phyloP scores from a whole-genome alignment of 2,888 invertebrate species.

The Sarcophaga carnaria region DNA sequence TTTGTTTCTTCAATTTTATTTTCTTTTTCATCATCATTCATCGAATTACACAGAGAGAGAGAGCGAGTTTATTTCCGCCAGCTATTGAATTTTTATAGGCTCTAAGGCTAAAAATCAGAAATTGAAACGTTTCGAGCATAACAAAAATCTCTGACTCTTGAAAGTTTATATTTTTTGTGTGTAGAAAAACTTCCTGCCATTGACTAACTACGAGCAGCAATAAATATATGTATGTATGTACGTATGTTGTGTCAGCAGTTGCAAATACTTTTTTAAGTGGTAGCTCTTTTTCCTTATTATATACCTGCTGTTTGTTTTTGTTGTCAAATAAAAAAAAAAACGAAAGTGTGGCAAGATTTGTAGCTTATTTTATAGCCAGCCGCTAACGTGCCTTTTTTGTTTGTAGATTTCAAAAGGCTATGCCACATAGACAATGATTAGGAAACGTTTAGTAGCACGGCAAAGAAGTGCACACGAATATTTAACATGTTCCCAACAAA shows the following conservation, averaged over 20 bases:
- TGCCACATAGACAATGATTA: conserved; percentile 28
- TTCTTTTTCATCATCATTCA: background rate
- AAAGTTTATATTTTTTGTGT: background rate
- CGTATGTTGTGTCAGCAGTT: background rate
- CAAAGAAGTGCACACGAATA: conserved; percentile 20
- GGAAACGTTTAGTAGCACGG: conserved; percentile 41
- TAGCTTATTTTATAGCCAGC: conserved; percentile 7
- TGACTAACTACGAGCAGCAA: background rate
- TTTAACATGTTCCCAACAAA: conserved; percentile 29
- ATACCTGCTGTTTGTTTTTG: conserved; percentile 6
- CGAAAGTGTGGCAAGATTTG: conserved; percentile 27
- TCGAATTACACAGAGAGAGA: background rate
- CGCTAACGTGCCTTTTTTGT: conserved; percentile 22
- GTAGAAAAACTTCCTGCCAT: background rate
- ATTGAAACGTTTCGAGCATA: conserved; percentile 7
- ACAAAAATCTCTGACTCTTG: background rate
- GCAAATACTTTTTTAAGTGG: conserved; percentile 3
- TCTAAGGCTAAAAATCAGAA: background rate
- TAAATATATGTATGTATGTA: no score
- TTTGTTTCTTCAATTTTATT: background rate
- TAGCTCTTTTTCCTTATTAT: conserved; percentile 24
- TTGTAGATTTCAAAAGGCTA: background rate
- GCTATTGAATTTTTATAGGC: conserved; percentile 29
- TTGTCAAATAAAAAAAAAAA: no score
- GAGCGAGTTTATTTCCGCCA: conserved; percentile 27